phyloP scores from a whole-genome alignment of 2,888 invertebrate genomes.

The Platerodrilus igneus region DNA sequence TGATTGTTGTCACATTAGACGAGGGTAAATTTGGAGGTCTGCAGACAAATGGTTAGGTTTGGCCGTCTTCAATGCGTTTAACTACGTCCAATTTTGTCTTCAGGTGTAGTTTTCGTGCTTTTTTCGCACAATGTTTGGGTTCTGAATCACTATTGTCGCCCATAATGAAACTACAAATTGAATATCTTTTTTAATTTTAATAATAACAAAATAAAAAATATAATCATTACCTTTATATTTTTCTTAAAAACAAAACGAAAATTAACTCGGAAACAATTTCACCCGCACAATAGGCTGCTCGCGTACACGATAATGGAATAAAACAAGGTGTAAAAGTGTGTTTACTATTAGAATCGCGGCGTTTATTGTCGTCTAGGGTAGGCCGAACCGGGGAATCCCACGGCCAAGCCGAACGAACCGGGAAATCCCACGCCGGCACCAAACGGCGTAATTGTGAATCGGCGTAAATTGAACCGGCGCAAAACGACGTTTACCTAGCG shows the following conservation, averaged over 20 bases:
- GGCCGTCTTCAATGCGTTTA: too few species aligned
- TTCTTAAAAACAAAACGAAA: constrained; percentile 15
- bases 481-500: constrained; percentile 6
- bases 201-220: too few species aligned
- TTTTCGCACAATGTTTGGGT: too few species aligned
- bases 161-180: too few species aligned
- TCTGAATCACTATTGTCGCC: too few species aligned
- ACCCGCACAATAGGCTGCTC: constrained; percentile 14
- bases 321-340: constrained; percentile 8
- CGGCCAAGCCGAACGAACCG: constrained; percentile 6
- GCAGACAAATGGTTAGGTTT: too few species aligned
- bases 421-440: constrained; percentile 3
- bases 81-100: too few species aligned
- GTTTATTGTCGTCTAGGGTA: constrained; percentile 6
- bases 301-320: constrained; percentile 13
- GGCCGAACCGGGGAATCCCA: constrained; percentile 13
- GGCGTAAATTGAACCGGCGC: constrained; percentile 12
- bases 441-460: constrained; percentile 14
- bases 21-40: too few species aligned
- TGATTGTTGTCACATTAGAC: too few species aligned
- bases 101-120: too few species aligned
- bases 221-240: constrained; percentile 14
- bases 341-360: constrained; percentile 7
- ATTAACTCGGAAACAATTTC: constrained; percentile 13
- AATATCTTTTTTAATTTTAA: too few species aligned